Percentiles rank a stretch among this genome's conserved stretches.
These are phyloP conservation scores for Sterna hirundo DNA, from an alignment of 2,113 vertebrate species.

Conservation along the genomic window DNA sequence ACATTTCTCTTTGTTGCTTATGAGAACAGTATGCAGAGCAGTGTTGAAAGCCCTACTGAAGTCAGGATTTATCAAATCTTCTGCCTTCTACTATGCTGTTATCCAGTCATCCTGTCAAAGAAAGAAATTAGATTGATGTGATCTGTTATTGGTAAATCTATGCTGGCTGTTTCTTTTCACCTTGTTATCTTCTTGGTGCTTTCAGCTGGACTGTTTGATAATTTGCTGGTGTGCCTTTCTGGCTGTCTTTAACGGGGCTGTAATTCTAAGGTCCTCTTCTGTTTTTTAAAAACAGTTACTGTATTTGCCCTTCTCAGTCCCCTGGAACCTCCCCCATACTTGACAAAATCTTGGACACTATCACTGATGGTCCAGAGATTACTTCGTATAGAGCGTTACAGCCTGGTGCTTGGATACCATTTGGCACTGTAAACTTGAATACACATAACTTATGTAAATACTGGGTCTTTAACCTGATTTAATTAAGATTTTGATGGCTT, in stretches of 20 bases:
- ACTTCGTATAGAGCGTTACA: background rate
- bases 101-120: slow-evolving; percentile 22
- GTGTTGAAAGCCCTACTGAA: slow-evolving; percentile 4
- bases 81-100: background rate
- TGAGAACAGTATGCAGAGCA: background rate
- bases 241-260: background rate
- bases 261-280: background rate
- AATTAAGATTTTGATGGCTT: background rate
- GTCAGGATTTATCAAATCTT: slow-evolving; percentile 24
- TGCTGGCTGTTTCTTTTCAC: slow-evolving; percentile 17
- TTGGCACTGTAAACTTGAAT: background rate
- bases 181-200: background rate
- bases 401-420: background rate
- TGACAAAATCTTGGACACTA: background rate
- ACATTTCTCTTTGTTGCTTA: background rate
- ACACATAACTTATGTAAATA: background rate
- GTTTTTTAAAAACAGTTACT: background rate
- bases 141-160: slow-evolving; percentile 26
- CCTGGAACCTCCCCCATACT: background rate
- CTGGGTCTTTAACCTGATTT: background rate
- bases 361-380: background rate
- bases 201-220: slow-evolving; percentile 32
- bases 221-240: background rate
- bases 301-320: background rate
- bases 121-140: slow-evolving; percentile 29